Conservation (phyloP, 2,113 vertebrate genomes). For the Felis catus region DNA sequence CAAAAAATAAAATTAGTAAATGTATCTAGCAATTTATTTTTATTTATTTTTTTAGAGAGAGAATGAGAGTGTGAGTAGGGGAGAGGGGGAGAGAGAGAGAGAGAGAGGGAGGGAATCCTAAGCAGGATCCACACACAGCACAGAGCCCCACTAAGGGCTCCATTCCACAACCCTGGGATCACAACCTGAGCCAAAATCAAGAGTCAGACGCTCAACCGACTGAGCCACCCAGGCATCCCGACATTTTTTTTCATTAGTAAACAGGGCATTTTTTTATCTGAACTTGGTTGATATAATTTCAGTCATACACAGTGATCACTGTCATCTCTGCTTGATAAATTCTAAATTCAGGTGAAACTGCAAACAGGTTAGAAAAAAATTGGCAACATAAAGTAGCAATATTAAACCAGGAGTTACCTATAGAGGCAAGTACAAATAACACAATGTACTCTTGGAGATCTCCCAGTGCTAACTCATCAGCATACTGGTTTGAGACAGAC, state of each 20-base stretch:
- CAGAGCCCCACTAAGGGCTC: no score
- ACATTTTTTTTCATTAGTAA: neutral
- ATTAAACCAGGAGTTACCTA: neutral
- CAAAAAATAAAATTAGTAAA: slow-evolving; percentile 30
- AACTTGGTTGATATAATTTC: slow-evolving; percentile 3
- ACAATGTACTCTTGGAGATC: neutral
- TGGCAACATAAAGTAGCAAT: neutral
- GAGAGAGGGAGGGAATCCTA: no score
- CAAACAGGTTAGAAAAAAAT: neutral
- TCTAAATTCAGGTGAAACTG: slow-evolving; percentile 14
- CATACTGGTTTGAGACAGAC: neutral
- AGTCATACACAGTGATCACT: neutral
- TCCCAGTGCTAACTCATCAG: neutral
- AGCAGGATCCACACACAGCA: no score
- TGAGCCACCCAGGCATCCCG: no score
- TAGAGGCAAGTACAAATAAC: neutral
- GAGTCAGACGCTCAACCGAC: no score
- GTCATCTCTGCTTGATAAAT: neutral
- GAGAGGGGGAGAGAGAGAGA: no score
- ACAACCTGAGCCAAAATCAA: no score
- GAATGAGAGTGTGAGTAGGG: no score
- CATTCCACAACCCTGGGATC: no score
- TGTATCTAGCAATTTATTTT: neutral
- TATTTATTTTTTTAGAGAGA: no score
- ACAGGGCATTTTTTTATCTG: neutral